Evolutionary conservation across 1,140 invertebrate species (phyloP).

Genomic region (Helicoverpa zea): DNA sequence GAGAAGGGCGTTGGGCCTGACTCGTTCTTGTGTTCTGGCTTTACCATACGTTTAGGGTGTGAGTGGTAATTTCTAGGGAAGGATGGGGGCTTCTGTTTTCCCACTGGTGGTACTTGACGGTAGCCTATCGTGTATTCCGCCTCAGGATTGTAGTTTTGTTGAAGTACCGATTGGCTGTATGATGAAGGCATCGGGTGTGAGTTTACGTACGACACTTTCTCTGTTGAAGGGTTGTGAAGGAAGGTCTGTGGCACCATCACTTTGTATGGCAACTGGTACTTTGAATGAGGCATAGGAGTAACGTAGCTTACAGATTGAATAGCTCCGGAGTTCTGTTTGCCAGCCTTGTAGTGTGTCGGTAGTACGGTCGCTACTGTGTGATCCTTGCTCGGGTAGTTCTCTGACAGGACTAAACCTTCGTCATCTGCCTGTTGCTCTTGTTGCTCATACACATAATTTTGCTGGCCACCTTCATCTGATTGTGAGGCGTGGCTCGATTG

Average conservation of each 20-base stretch:
- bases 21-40: conserved; percentile 63
- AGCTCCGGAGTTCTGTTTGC: conserved; percentile 58
- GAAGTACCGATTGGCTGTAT: conserved; percentile 60
- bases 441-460: conserved; percentile 69
- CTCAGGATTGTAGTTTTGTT: conserved; percentile 66
- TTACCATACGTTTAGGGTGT: conserved; percentile 73
- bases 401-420: conserved; percentile 63
- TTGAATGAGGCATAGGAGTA: conserved; percentile 75
- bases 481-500: conserved; percentile 63
- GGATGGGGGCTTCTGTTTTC: conserved; percentile 62
- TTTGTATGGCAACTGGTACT: conserved; percentile 76
- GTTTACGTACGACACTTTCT: conserved; percentile 77
- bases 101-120: conserved; percentile 63
- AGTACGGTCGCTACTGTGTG: conserved; percentile 81
- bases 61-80: conserved; percentile 74
- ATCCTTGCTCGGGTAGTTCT: conserved; percentile 80
- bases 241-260: conserved; percentile 80
- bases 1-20: conserved; percentile 40
- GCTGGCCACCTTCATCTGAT: conserved; percentile 53
- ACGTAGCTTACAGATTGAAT: conserved; percentile 79
- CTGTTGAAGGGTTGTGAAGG: conserved; percentile 66
- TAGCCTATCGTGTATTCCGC: conserved; percentile 64
- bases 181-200: conserved; percentile 68
- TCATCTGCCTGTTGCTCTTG: conserved; percentile 59
- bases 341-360: conserved; percentile 64